Conservation (phyloP, 2,888 invertebrate genomes). For the Chymomyza amoena region DNA sequence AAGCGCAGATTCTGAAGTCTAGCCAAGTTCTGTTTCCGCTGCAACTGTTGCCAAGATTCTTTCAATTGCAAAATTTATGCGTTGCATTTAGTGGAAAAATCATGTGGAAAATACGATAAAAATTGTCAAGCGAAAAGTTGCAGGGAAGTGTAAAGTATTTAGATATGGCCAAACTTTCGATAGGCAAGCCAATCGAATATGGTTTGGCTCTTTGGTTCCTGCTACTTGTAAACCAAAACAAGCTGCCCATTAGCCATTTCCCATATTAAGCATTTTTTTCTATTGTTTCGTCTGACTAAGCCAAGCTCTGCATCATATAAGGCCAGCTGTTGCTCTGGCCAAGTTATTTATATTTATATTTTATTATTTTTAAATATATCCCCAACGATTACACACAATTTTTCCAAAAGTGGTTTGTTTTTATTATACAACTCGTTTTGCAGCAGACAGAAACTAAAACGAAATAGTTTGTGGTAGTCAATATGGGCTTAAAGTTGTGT, state of each 20-base stretch:
- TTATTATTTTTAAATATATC: background rate
- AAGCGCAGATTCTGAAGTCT: conserved; percentile 1
- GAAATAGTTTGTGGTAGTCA: background rate
- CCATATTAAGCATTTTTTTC: background rate
- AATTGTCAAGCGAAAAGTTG: conserved; percentile 47
- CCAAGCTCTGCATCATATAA: background rate
- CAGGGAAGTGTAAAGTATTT: background rate
- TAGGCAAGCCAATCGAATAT: background rate
- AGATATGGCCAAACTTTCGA: background rate
- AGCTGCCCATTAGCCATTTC: conserved; percentile 23
- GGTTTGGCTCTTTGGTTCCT: background rate
- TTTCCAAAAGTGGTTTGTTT: conserved; percentile 3
- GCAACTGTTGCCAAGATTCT: conserved; percentile 19
- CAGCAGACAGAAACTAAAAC: background rate
- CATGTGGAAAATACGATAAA: conserved; percentile 62
- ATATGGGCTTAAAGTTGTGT: background rate
- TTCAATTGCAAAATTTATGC: conserved; percentile 67
- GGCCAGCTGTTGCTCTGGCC: conserved; percentile 32
- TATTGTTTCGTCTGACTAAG: conserved; percentile 12
- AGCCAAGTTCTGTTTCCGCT: background rate
- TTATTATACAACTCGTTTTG: conserved; percentile 24
- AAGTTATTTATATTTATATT: conserved; percentile 23
- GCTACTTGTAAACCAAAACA: background rate
- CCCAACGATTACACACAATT: conserved; percentile 14
- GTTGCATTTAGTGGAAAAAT: conserved; percentile 59